phyloP scores from a whole-genome alignment of 2,797 vertebrate genomes.

The Rhinophrynus dorsalis region DNA sequence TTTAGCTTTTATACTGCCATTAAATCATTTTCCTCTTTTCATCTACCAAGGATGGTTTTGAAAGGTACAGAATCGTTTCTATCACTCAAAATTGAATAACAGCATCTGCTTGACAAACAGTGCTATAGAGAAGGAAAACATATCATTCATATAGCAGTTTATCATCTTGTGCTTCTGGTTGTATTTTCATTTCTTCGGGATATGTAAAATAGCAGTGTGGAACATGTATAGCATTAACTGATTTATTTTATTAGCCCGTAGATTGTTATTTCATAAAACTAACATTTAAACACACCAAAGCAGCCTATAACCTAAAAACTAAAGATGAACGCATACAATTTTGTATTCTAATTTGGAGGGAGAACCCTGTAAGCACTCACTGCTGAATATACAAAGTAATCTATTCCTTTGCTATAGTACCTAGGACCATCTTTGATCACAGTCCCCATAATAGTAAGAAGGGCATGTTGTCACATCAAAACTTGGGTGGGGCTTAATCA shows the following conservation, averaged over 20 bases:
- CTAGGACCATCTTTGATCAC: too few relatives aligned
- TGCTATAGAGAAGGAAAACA: constrained; percentile 60
- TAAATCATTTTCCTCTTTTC: constrained; percentile 55
- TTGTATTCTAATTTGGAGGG: too few relatives aligned
- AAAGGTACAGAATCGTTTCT: constrained; percentile 64
- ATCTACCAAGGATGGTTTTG: constrained; percentile 57
- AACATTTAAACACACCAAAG: constrained; percentile 23
- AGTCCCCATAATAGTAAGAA: too few relatives aligned
- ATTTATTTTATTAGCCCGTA: constrained; percentile 47
- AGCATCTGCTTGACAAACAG: constrained; percentile 62
- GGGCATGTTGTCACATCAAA: too few relatives aligned
- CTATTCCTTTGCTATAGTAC: too few relatives aligned
- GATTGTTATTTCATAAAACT: constrained; percentile 28
- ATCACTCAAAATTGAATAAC: constrained; percentile 63
- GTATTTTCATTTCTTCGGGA: constrained; percentile 42
- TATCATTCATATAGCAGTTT: constrained; percentile 58
- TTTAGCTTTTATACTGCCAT: constrained; percentile 58
- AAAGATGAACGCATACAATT: constrained; percentile 6
- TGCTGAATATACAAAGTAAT: too few relatives aligned
- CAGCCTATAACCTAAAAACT: neutral
- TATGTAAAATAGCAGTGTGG: constrained; percentile 34
- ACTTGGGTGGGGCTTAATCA: too few relatives aligned
- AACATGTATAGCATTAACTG: constrained; percentile 40
- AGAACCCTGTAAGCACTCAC: too few relatives aligned
- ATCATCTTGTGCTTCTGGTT: constrained; percentile 37